Conservation (phyloP, 2,888 invertebrate species). For the Ochropleura plecta region DNA sequence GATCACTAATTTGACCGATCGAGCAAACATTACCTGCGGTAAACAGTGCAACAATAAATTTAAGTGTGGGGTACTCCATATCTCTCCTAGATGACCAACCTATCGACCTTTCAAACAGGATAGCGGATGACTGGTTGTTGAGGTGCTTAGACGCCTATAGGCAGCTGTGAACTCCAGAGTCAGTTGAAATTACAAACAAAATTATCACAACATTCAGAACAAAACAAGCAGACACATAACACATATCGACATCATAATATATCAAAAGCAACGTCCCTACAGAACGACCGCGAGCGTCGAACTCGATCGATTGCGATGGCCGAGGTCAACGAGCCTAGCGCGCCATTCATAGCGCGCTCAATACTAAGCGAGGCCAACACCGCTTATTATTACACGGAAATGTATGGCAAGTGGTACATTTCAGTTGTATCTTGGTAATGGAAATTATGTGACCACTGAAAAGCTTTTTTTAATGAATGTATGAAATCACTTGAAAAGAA, state of each 20-base stretch:
- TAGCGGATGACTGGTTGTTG: not conserved
- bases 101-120: not conserved
- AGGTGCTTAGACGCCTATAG: not conserved
- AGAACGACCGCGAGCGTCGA: slow-evolving; percentile 19
- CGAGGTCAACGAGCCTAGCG: not conserved
- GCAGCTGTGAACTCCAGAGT: not conserved
- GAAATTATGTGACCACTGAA: not conserved
- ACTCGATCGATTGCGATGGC: slow-evolving; percentile 14
- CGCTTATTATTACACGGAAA: not conserved
- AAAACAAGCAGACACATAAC: not conserved
- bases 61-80: too few relatives aligned
- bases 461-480: not conserved
- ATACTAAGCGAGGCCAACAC: not conserved
- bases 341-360: not conserved
- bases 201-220: not conserved
- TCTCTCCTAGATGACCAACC: not conserved
- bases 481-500: too few relatives aligned
- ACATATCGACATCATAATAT: not conserved
- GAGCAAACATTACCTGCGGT: not conserved
- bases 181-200: not conserved
- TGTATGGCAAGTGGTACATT: not conserved
- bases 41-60: not conserved
- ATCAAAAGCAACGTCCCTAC: not conserved
- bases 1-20: not conserved
- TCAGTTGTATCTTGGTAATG: not conserved